phyloP scores from a whole-genome alignment of 2,888 invertebrate species.

The Cryptus armator region DNA sequence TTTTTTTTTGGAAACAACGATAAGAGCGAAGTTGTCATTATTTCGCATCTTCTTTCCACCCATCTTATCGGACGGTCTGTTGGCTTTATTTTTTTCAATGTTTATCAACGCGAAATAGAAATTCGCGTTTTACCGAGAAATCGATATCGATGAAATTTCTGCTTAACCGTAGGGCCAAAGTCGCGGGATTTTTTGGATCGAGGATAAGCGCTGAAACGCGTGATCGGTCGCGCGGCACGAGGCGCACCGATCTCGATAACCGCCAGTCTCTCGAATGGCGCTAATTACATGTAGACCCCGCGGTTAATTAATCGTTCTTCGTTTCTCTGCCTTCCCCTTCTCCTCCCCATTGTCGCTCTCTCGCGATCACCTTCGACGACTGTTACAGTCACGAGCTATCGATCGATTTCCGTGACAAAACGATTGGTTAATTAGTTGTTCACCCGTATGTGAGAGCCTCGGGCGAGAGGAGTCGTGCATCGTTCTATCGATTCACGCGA shows the following conservation, averaged over 20 bases:
- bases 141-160: neutral
- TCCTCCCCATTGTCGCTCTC: no score
- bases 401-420: conserved; percentile 66
- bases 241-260: conserved; percentile 33
- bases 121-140: neutral
- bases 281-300: conserved; percentile 55
- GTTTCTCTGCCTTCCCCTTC: conserved; percentile 20
- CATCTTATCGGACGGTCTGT: neutral
- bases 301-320: conserved; percentile 61
- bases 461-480: conserved; percentile 25
- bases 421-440: conserved; percentile 71
- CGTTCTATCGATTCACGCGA: neutral
- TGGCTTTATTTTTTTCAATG: neutral
- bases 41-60: neutral
- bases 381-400: conserved; percentile 61
- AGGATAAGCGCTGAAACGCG: neutral
- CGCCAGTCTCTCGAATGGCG: conserved; percentile 32
- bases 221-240: conserved; percentile 8
- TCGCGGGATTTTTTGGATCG: neutral
- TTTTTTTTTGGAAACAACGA: neutral
- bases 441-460: conserved; percentile 26
- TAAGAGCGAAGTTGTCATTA: neutral
- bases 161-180: neutral
- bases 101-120: neutral
- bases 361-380: conserved; percentile 43